These are phyloP conservation scores for Nemotelus pantherinus DNA, from an alignment of 2,888 invertebrate species.

Conservation along the genomic window DNA sequence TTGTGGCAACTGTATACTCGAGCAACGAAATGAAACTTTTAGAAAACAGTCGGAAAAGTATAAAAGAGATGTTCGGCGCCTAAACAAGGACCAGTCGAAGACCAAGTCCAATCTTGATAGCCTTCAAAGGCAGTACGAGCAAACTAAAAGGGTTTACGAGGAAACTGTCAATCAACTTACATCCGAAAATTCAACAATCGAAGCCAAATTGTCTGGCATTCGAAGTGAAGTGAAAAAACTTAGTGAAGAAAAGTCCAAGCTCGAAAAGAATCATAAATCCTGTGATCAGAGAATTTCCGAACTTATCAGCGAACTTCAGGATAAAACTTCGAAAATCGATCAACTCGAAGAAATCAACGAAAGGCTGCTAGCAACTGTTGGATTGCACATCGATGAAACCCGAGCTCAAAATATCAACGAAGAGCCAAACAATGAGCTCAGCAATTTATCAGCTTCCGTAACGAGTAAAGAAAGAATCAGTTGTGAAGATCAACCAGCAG, in stretches of 20 bases:
- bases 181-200: background rate
- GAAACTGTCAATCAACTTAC: slow-evolving; percentile 1
- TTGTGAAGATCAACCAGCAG: too few species aligned
- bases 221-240: background rate
- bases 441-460: background rate
- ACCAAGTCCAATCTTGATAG: background rate
- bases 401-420: slow-evolving; percentile 9
- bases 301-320: background rate
- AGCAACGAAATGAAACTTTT: slow-evolving; percentile 22
- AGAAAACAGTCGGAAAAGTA: background rate
- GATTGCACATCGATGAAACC: background rate
- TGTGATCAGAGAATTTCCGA: slow-evolving; percentile 10
- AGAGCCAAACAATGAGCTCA: background rate
- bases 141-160: background rate
- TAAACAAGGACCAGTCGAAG: background rate
- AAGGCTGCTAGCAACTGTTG: background rate
- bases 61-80: background rate
- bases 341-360: slow-evolving; percentile 43
- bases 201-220: background rate
- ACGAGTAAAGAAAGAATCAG: too few species aligned
- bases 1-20: background rate
- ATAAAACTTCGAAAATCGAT: slow-evolving; percentile 27
- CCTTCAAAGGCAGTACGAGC: slow-evolving; percentile 9
- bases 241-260: background rate
- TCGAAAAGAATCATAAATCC: background rate